Conservation (phyloP, 2,888 invertebrate genomes). For the Netelia inedita region DNA sequence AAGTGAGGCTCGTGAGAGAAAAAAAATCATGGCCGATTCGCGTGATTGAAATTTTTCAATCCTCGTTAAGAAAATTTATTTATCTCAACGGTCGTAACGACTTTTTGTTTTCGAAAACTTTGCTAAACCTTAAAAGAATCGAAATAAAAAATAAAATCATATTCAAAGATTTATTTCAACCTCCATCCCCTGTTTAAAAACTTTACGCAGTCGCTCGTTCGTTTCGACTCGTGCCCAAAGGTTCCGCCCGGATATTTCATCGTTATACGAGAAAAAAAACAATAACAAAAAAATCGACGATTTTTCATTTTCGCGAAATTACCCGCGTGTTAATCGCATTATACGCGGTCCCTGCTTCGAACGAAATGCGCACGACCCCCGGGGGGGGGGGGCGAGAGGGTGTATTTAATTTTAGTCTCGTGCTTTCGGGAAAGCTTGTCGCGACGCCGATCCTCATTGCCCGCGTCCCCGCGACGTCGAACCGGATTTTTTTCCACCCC, state of each 20-base stretch:
- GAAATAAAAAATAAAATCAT: too few species aligned
- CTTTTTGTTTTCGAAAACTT: too few species aligned
- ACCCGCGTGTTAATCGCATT: neutral
- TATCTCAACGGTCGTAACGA: too few species aligned
- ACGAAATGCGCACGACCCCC: neutral
- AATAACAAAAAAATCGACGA: neutral
- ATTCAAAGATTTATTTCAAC: too few species aligned
- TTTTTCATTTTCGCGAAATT: neutral
- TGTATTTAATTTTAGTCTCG: slow-evolving; percentile 19
- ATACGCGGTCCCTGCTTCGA: neutral
- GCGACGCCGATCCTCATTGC: slow-evolving; percentile 38
- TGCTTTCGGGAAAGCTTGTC: slow-evolving; percentile 21
- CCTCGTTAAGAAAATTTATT: too few species aligned
- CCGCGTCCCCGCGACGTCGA: neutral
- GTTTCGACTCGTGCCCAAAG: neutral
- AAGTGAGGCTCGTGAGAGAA: too few species aligned
- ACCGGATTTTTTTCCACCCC: neutral
- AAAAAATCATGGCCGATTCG: too few species aligned
- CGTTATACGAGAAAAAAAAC: neutral
- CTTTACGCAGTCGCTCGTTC: neutral
- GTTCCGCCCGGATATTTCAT: neutral
- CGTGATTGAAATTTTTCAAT: too few species aligned
- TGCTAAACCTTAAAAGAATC: too few species aligned
- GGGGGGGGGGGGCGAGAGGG: neutral
- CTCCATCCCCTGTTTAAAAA: too few species aligned